Evolutionary conservation across 2,797 vertebrate genomes (phyloP), one percentile per base, ranked within the genome.

Genomic region (Sebastolobus altivelis): DNA sequence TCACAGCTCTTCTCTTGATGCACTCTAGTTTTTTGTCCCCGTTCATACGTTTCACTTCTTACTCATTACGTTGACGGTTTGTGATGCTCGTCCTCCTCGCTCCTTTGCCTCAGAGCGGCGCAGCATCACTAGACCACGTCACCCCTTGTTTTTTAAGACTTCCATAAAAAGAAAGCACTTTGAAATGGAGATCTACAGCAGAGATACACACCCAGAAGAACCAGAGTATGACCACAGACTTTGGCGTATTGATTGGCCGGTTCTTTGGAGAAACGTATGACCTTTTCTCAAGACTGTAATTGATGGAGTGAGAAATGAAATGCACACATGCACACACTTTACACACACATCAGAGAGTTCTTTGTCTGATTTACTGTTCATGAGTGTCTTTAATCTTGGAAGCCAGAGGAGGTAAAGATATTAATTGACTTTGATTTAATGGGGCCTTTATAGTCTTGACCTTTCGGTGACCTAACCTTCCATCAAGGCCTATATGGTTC

Each of bases 391-490:
- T 92, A 87, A 92, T 93, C 77, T 79, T 13, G 10, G 61, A 43
- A 59, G 29, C 69, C 84, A 49, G 67, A 80, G 62, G 75, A 84
- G 75, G 75, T 31, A 55, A 60, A 79, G 52, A 81, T 87, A 84
- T 90, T 90, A 90, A 94, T 89, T 88, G 84, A 90, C 84, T 91
- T 85, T 88, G 88, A 93, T 93, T 91, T 91, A 93, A 89, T 77
- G 55, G 63, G 55, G 70, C 69, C 82, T 91, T 93, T 90, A 92
- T 77, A 75, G 87, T 59, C 43, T 81, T 91, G 84, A 92, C 86
- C 89, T 84, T 81, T 83, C 18, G 0, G 60, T 84, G 87, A 89
- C 87, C 77, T 58, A 18, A 29, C 10, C 73, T 75, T 85, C 62
- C 69, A 74, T 79, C 70, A 78, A 27, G 76, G 63, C 65, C 65